phyloP scores from a whole-genome alignment of 2,797 vertebrate species.

The Sebastes oblongus region DNA sequence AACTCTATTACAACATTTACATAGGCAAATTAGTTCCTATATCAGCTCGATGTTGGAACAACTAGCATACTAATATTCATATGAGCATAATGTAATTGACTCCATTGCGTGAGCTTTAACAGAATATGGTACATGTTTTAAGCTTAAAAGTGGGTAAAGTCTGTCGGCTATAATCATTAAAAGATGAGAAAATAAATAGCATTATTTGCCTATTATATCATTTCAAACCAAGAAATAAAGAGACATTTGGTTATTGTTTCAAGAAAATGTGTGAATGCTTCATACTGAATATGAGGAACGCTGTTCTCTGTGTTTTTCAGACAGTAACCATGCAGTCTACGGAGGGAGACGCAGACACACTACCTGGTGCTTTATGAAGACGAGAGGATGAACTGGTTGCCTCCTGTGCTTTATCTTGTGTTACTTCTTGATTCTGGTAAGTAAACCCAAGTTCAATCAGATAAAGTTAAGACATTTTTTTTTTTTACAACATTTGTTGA shows the following conservation, averaged over 20 bases:
- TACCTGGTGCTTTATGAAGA: not conserved
- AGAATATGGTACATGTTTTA: not conserved
- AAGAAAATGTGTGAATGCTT: not conserved
- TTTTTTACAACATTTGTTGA: not conserved
- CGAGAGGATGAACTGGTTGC: slow-evolving; percentile 25
- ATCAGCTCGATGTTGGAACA: not conserved
- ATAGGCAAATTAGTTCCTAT: not conserved
- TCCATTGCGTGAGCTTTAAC: not conserved
- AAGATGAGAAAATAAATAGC: not conserved
- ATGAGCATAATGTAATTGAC: not conserved
- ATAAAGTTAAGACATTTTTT: not conserved
- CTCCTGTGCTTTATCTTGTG: not conserved
- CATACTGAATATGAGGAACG: not conserved
- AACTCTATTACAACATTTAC: not conserved
- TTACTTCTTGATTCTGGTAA: slow-evolving; percentile 25
- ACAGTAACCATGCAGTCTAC: not conserved
- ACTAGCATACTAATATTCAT: not conserved
- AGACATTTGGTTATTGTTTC: not conserved
- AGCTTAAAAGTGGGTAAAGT: not conserved
- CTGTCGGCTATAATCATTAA: not conserved
- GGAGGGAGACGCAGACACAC: not conserved
- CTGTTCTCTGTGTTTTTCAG: not conserved
- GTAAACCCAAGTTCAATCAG: not conserved
- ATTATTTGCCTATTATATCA: too few relatives aligned
- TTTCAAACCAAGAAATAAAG: not conserved